Conservation (phyloP, 2,888 invertebrate genomes). For the Drosophila ochracea region DNA sequence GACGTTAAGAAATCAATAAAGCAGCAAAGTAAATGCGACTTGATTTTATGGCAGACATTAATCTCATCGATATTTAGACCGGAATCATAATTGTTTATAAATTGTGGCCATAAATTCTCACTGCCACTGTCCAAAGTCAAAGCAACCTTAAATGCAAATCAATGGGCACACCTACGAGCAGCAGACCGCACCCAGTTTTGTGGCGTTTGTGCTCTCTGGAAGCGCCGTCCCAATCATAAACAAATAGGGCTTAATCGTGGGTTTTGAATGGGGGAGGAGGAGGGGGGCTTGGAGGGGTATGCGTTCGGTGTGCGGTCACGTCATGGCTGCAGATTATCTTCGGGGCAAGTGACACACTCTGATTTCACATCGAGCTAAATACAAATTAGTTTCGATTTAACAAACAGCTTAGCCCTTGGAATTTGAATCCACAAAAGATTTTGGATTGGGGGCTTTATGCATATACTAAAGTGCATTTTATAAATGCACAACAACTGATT, state of each 20-base stretch:
- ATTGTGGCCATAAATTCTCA: conserved; percentile 71
- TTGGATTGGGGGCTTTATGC: conserved; percentile 19
- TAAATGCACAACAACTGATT: conserved; percentile 69
- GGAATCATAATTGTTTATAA: conserved; percentile 77
- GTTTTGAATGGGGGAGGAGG: neutral
- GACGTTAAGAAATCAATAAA: conserved; percentile 63
- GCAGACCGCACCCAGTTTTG: conserved; percentile 55
- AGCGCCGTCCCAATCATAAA: conserved; percentile 63
- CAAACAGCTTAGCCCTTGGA: conserved; percentile 49
- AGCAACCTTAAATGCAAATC: conserved; percentile 73
- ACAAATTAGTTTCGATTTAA: conserved; percentile 67
- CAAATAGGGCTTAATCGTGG: conserved; percentile 51
- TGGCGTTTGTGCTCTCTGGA: conserved; percentile 31
- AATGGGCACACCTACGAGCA: conserved; percentile 60
- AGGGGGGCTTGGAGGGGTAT: neutral
- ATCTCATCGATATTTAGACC: conserved; percentile 50
- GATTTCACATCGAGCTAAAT: conserved; percentile 58
- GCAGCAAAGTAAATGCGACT: conserved; percentile 21
- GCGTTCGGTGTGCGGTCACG: conserved; percentile 43
- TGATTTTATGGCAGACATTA: conserved; percentile 46
- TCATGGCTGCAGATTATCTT: conserved; percentile 67
- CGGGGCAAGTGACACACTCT: conserved; percentile 58
- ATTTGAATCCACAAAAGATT: conserved; percentile 25
- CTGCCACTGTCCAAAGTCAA: conserved; percentile 31
- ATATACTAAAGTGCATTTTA: conserved; percentile 57